Base-by-base conservation (phyloP, 2,888 invertebrate species). In the Salticus scenicus region DNA sequence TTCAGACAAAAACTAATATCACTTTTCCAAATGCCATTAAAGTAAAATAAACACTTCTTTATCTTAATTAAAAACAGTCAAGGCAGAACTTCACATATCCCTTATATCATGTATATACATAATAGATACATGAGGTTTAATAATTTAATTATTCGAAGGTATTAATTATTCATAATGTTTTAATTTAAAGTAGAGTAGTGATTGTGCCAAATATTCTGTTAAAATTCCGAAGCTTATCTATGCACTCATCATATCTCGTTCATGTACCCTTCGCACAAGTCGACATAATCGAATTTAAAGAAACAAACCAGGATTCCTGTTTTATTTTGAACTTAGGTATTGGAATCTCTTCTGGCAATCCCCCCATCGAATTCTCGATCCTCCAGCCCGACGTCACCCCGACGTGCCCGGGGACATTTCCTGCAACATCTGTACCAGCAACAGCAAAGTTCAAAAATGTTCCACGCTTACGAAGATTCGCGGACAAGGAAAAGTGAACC, bases 311-410 rank as follows among this genome's bases (percentile, higher is more conserved):
- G 67, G 67, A 37, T 67, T 67, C 67, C 67, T 67, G 67, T 67
- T 67, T 67, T 67, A 24, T 67, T 47, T 67, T 67, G 37, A 67
- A 17, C 37, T 33, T 97, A 97, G 93, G 97, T 97, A 89, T 93
- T 97, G 92, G 96, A 97, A 92, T 96, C 97, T 89, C 94, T 97
- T 89, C 94, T 97, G 92, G 96, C 97, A 91, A 94, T 96, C 91
- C 95, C 96, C 91, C 95, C 96, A 90, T 94, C 95, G 89, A 92
- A 93, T 90, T 94, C 95, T 90, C 93, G 95, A 91, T 95, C 95
- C 90, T 94, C 95, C 90, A 96, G 96, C 91, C 94, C 94, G 24
- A 90, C 93, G 93, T 91, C 91, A 30, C 87, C 88, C 57, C 69
- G 88, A 42, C 73, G 87, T 90, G 75, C 80, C 28, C 31, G 67